Evolutionary conservation across 2,113 vertebrate genomes (phyloP).

Genomic region (Natator depressus): DNA sequence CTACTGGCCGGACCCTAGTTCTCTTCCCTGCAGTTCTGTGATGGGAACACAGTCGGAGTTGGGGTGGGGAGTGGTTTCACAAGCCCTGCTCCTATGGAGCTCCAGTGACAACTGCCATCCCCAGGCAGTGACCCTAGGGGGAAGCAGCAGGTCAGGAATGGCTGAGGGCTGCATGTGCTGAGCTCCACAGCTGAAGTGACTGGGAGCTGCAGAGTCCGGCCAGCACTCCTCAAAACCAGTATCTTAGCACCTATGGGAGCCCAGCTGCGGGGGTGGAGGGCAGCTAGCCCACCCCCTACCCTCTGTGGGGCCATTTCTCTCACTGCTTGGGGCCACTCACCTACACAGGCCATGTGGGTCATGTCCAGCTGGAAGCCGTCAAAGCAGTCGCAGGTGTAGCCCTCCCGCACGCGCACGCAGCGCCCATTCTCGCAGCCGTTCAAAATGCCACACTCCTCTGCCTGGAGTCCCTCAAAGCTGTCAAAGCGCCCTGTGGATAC

Average conservation of each 20-base stretch:
- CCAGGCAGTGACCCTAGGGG: slow-evolving; percentile 21
- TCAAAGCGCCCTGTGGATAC: slow-evolving; percentile 74
- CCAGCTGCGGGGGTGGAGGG: not conserved
- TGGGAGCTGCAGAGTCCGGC: not conserved
- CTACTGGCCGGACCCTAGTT: too few relatives aligned
- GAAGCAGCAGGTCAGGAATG: not conserved
- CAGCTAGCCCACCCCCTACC: not conserved
- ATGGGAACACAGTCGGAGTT: not conserved
- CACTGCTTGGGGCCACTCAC: slow-evolving; percentile 63
- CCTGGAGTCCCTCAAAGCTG: slow-evolving; percentile 90
- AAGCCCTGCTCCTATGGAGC: not conserved
- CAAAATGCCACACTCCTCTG: slow-evolving; percentile 92
- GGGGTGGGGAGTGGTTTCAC: not conserved
- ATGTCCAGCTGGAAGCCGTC: slow-evolving; percentile 91
- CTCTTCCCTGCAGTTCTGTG: not conserved
- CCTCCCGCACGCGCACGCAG: slow-evolving; percentile 91
- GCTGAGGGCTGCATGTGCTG: accelerated
- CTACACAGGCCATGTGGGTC: slow-evolving; percentile 87
- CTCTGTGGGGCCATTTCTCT: not conserved
- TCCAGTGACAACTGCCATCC: not conserved
- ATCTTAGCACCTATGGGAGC: not conserved
- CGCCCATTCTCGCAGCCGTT: slow-evolving; percentile 95
- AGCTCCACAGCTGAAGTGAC: not conserved
- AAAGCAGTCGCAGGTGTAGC: slow-evolving; percentile 97
- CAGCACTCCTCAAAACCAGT: not conserved